These are phyloP conservation scores for Cataglyphis albicans DNA, from an alignment of 2,888 invertebrate species.

Conservation along the genomic window DNA sequence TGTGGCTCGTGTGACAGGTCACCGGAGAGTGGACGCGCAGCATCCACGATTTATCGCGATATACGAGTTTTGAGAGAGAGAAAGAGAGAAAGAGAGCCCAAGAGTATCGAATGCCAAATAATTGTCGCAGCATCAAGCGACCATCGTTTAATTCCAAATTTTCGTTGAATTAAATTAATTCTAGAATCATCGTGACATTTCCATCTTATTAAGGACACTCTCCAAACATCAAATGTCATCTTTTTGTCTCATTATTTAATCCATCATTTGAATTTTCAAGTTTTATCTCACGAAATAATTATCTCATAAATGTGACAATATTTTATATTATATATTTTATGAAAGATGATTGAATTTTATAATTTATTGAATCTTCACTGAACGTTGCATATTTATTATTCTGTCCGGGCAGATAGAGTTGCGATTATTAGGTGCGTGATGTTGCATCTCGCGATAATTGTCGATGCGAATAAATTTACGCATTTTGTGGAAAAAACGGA, in stretches of 20 bases:
- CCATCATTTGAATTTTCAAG: background rate
- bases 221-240: background rate
- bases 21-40: slow-evolving; percentile 56
- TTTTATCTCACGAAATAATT: background rate
- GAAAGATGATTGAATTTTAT: slow-evolving; percentile 2
- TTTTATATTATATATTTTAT: background rate
- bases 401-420: background rate
- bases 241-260: background rate
- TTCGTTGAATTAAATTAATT: slow-evolving; percentile 28
- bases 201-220: background rate
- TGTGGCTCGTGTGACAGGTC: slow-evolving; percentile 62
- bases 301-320: background rate
- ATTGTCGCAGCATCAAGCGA: slow-evolving; percentile 30
- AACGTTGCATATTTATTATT: background rate
- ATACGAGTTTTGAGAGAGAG: background rate
- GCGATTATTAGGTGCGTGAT: slow-evolving; percentile 33
- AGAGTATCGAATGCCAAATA: slow-evolving; percentile 22
- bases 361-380: background rate
- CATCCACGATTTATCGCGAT: slow-evolving; percentile 23
- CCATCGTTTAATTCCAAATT: slow-evolving; percentile 43
- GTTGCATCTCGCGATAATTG: slow-evolving; percentile 36
- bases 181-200: background rate
- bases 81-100: background rate
- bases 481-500: slow-evolving; percentile 28
- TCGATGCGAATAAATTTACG: slow-evolving; percentile 40